phyloP scores from a whole-genome alignment of 2,797 vertebrate species.

The Neosilurus hyrtlii region DNA sequence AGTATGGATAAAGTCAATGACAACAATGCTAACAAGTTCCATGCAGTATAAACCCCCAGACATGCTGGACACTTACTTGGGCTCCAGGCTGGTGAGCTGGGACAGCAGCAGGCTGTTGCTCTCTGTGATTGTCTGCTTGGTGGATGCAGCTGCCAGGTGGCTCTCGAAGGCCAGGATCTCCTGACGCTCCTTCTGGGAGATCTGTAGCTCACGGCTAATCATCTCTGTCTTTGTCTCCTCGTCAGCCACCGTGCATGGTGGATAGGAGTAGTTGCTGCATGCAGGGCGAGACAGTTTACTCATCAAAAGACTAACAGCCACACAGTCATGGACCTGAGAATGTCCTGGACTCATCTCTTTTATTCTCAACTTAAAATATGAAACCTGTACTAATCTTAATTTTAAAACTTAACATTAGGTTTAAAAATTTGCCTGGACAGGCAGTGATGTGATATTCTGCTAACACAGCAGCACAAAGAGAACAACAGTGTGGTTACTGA shows the following conservation, averaged over 20 bases:
- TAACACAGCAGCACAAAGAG: background rate
- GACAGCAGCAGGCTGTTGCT: conserved; percentile 93
- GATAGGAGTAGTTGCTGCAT: conserved; percentile 90
- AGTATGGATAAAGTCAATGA: background rate
- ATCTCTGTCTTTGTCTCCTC: conserved; percentile 95
- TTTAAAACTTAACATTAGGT: background rate
- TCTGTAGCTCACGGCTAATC: conserved; percentile 91
- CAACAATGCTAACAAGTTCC: background rate
- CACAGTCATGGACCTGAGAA: background rate
- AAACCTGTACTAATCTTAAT: background rate
- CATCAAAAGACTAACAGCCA: background rate
- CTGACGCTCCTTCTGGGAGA: conserved; percentile 94
- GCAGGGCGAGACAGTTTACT: background rate
- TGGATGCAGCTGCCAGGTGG: conserved; percentile 94
- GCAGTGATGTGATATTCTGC: background rate
- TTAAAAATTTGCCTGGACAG: no score
- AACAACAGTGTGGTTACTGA: background rate
- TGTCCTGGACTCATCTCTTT: background rate
- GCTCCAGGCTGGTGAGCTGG: conserved; percentile 94
- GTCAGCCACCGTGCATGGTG: conserved; percentile 91
- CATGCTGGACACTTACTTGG: conserved; percentile 78
- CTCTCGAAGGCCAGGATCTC: conserved; percentile 98
- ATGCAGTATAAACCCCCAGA: no score
- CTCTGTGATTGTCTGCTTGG: conserved; percentile 97
- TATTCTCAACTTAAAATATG: background rate